These are phyloP conservation scores for Xenopus borealis DNA, from an alignment of 2,113 vertebrate species.

Conservation along the genomic window DNA sequence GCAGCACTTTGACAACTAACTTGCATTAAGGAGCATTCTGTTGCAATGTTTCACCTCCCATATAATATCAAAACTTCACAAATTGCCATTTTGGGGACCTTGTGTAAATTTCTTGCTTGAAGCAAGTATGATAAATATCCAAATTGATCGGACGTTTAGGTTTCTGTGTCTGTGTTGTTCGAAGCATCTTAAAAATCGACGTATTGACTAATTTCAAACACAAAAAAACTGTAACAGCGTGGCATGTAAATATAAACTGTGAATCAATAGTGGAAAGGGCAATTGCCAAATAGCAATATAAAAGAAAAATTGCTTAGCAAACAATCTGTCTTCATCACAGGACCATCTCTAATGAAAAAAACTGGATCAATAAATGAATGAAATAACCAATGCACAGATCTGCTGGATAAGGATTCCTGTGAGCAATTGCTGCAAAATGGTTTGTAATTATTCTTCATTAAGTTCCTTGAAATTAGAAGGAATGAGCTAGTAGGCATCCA, in stretches of 20 bases:
- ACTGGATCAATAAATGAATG: constrained; percentile 26
- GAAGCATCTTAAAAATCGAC: not conserved
- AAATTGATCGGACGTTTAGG: too few species aligned
- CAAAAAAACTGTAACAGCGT: not conserved
- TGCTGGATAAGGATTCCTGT: constrained; percentile 19
- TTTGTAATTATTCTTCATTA: constrained; percentile 42
- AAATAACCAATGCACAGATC: constrained; percentile 19
- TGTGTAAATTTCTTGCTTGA: too few species aligned
- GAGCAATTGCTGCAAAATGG: constrained; percentile 30
- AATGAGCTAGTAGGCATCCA: constrained; percentile 1
- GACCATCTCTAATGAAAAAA: constrained; percentile 35
- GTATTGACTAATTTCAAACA: not conserved
- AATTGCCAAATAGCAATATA: constrained; percentile 22
- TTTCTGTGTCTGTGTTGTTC: not conserved
- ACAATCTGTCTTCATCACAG: constrained; percentile 30
- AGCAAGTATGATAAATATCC: too few species aligned
- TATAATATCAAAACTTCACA: too few species aligned
- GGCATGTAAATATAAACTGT: constrained; percentile 6
- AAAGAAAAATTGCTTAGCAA: constrained; percentile 31
- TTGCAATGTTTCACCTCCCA: too few species aligned
- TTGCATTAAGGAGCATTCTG: too few species aligned
- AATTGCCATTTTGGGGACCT: too few species aligned
- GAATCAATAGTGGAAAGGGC: constrained; percentile 23
- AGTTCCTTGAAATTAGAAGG: constrained; percentile 26
- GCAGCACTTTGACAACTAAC: too few species aligned